Percentiles rank a stretch among this genome's conserved stretches.
These are phyloP conservation scores for Archocentrus centrarchus DNA, from an alignment of 2,113 vertebrate genomes.

Conservation along the genomic window DNA sequence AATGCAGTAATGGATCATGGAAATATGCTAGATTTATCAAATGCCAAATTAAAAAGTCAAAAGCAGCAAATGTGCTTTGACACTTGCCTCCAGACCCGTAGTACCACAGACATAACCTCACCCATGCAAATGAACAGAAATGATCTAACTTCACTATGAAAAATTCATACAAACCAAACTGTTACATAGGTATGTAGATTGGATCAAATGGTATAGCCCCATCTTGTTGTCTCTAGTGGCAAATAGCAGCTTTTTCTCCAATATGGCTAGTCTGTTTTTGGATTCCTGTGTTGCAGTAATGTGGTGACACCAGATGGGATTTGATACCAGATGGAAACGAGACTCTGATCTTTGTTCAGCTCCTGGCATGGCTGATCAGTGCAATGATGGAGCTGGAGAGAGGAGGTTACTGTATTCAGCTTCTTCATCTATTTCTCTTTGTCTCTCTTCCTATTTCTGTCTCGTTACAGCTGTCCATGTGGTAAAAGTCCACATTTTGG, in stretches of 20 bases:
- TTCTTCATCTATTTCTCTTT: neutral
- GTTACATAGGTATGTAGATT: neutral
- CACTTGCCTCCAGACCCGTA: neutral
- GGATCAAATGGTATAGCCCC: neutral
- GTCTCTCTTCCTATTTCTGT: neutral
- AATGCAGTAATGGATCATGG: neutral
- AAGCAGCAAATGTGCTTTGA: neutral
- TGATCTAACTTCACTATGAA: neutral
- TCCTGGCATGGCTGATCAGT: neutral
- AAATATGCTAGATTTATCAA: neutral
- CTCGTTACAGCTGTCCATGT: constrained; percentile 20
- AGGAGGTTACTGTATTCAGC: constrained; percentile 4
- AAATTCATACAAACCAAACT: neutral
- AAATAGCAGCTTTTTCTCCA: neutral
- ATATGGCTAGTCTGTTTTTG: neutral
- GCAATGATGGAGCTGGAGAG: neutral
- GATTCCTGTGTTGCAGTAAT: constrained; percentile 13
- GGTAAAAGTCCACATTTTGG: constrained; percentile 16
- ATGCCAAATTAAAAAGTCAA: constrained; percentile 33
- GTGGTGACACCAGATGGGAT: constrained; percentile 42
- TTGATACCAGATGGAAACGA: constrained; percentile 25
- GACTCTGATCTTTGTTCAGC: constrained; percentile 27
- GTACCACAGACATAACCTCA: neutral
- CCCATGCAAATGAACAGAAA: too few species aligned
- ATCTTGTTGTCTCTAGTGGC: neutral